phyloP scores from a whole-genome alignment of 2,888 invertebrate species.

The Netelia fuscicornis region DNA sequence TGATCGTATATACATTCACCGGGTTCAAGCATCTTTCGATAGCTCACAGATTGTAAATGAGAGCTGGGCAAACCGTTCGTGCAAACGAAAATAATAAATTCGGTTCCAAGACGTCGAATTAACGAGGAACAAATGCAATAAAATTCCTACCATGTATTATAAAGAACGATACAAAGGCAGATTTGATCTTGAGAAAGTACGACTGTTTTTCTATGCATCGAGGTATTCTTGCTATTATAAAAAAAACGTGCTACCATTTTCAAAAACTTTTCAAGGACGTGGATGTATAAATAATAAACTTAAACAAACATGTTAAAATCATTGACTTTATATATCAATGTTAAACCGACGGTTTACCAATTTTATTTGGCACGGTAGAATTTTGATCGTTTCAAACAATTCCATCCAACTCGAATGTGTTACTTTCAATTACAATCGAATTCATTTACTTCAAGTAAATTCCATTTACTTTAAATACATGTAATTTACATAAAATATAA shows the following conservation, averaged over 20 bases:
- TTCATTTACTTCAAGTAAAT: neutral
- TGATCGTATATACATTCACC: neutral
- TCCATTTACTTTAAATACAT: neutral
- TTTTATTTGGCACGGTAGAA: too few species aligned
- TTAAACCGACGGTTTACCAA: too few species aligned
- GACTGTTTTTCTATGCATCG: too few species aligned
- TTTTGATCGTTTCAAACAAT: neutral
- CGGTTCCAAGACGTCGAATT: slow-evolving; percentile 19
- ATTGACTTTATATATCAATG: too few species aligned
- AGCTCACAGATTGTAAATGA: too few species aligned
- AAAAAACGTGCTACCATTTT: too few species aligned
- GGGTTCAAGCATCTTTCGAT: too few species aligned
- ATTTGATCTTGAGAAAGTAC: neutral
- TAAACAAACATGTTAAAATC: too few species aligned
- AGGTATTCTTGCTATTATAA: too few species aligned
- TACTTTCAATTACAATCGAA: neutral
- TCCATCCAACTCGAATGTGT: neutral
- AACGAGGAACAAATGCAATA: slow-evolving; percentile 5
- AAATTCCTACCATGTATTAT: neutral
- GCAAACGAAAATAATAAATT: neutral
- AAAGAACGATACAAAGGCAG: neutral
- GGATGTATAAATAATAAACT: too few species aligned
- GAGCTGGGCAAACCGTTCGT: neutral
- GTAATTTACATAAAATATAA: neutral
- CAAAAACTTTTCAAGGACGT: too few species aligned